Base-by-base conservation (phyloP, 2,888 invertebrate species). In the Branchipolynoe longqiensis region DNA sequence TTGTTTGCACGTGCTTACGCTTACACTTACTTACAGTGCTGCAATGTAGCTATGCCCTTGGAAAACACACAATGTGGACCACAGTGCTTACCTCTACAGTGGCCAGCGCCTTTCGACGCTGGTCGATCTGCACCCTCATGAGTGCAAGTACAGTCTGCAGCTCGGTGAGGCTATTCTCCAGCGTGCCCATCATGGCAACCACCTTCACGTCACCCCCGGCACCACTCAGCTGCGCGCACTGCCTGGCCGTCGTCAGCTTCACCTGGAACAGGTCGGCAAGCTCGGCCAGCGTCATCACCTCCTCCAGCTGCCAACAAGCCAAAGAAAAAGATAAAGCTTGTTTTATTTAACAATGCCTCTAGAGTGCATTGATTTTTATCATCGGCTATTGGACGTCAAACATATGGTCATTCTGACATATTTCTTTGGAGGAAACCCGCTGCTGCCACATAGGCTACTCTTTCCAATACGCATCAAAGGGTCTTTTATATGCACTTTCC, bases 271-370 rank as follows among this genome's bases (percentile, higher is more conserved):
- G 33, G 18, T 8, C 31, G 3, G 69, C 54, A 6, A 84, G 56
- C 33, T 84, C 73, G 18, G 69, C 84, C 28, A 84, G 73, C 14
- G 48, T 84, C 36, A n/a, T 36, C 48, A 28, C 28, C 1, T 82
- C 25, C 1, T 81, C 56, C 12, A 54, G 3, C 82, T 82, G 59
- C n/a, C n/a, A n/a, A n/a, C n/a, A n/a, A n/a, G n/a, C n/a, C n/a
- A n/a, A n/a, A n/a, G n/a, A n/a, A n/a, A n/a, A n/a, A n/a, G n/a
- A n/a, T n/a, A n/a, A n/a, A n/a, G n/a, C n/a, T n/a, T n/a, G n/a
- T n/a, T n/a, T n/a, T n/a, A n/a, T n/a, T n/a, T n/a, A n/a, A n/a
- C n/a, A n/a, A n/a, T n/a, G n/a, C n/a, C n/a, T n/a, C n/a, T n/a
- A n/a, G n/a, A n/a, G n/a, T n/a, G n/a, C n/a, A n/a, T n/a, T n/a